Evolutionary conservation across 2,797 vertebrate species (phyloP).

Genomic region (Bufotes viridis): DNA sequence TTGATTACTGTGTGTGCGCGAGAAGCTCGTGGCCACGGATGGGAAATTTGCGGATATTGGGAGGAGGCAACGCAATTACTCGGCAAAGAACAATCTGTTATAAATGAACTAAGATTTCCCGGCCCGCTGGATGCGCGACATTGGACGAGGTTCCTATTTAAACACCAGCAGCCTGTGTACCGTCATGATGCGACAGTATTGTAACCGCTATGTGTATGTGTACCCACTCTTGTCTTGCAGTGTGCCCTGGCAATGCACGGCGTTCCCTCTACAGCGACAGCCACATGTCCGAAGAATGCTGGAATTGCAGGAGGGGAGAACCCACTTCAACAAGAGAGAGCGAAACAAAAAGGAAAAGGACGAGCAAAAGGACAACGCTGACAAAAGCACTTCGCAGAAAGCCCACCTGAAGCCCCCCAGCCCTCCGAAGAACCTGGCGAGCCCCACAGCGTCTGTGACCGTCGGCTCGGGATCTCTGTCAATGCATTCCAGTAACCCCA

Average conservation of each 20-base stretch:
- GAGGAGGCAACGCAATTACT: neutral
- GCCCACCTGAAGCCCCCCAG: slow-evolving; percentile 66
- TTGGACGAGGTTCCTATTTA: slow-evolving; percentile 15
- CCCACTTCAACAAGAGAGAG: slow-evolving; percentile 91
- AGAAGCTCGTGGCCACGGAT: neutral
- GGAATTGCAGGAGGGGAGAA: slow-evolving; percentile 95
- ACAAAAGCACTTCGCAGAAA: slow-evolving; percentile 71
- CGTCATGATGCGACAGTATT: neutral
- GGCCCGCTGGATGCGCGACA: neutral
- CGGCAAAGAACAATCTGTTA: neutral
- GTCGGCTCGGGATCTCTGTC: slow-evolving; percentile 92
- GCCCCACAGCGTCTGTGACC: slow-evolving; percentile 82
- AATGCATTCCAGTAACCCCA: slow-evolving; percentile 98
- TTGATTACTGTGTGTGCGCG: neutral
- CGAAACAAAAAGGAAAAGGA: slow-evolving; percentile 93
- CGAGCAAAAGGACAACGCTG: slow-evolving; percentile 81
- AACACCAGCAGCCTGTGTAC: neutral
- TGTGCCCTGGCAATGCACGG: slow-evolving; percentile 96
- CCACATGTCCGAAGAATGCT: slow-evolving; percentile 91
- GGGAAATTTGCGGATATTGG: neutral
- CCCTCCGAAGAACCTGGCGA: slow-evolving; percentile 85
- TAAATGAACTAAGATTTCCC: neutral
- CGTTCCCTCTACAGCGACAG: slow-evolving; percentile 91
- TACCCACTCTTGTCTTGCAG: slow-evolving; percentile 70
- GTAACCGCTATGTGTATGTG: neutral